These are phyloP conservation scores for Tyto alba DNA, from an alignment of 2,113 vertebrate species.

Conservation along the genomic window DNA sequence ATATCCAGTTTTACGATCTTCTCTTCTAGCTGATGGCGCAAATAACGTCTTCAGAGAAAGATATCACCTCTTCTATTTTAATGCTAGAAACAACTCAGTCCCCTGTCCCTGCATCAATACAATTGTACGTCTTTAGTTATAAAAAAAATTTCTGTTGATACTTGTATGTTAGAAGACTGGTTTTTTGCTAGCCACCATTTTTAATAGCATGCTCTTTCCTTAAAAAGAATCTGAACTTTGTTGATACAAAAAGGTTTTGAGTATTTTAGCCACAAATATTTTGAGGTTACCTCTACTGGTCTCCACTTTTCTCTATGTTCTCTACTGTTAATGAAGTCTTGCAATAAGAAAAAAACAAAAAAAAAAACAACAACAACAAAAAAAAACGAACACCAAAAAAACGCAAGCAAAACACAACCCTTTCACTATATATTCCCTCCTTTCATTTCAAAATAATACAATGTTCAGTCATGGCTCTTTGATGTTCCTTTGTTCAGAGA, in stretches of 20 bases:
- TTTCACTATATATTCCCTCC: background rate
- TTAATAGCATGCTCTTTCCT: background rate
- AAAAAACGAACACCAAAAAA: too few species aligned
- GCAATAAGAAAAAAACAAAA: background rate
- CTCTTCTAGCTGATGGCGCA: background rate
- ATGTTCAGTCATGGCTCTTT: conserved; percentile 12
- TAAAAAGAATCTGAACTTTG: background rate
- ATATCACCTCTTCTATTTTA: background rate
- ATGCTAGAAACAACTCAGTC: background rate
- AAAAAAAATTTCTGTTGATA: background rate
- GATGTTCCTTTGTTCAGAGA: conserved; percentile 7
- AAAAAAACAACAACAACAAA: background rate
- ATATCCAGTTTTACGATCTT: background rate
- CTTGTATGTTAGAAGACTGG: background rate
- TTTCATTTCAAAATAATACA: conserved; percentile 10
- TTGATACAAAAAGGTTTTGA: background rate
- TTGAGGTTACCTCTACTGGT: background rate
- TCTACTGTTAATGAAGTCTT: background rate
- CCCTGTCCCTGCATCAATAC: background rate
- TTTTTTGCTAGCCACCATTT: background rate
- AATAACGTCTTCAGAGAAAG: background rate
- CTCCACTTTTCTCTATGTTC: background rate
- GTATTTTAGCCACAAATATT: background rate
- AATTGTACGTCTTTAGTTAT: background rate
- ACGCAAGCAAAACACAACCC: too few species aligned